Conservation (phyloP, 2,888 invertebrate genomes). For the Acheta domesticus region DNA sequence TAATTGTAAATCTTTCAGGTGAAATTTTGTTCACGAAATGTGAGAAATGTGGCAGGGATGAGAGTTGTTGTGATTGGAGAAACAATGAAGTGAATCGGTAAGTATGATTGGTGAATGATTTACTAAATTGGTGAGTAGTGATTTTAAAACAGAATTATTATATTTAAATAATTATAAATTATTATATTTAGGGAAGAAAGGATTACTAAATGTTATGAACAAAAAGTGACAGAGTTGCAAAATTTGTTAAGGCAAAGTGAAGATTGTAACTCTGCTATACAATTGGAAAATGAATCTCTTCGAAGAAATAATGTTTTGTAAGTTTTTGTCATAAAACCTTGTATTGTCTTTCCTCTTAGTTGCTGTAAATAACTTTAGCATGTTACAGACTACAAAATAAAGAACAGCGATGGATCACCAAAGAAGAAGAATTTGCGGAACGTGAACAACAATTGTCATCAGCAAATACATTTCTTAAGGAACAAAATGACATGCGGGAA, state of each 20-base stretch:
- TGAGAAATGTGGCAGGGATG: background rate
- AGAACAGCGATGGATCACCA: background rate
- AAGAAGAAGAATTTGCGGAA: background rate
- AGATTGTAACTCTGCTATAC: background rate
- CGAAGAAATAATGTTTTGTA: background rate
- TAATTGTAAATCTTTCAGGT: background rate
- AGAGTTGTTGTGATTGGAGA: background rate
- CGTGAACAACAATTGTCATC: background rate
- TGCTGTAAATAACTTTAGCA: background rate
- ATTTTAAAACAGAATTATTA: background rate
- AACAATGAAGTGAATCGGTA: background rate
- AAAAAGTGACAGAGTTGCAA: background rate
- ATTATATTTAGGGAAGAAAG: background rate
- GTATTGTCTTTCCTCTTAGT: background rate
- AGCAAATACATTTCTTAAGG: background rate
- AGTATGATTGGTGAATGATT: background rate
- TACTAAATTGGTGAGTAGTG: background rate
- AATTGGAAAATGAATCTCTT: conserved; percentile 4
- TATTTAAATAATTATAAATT: no score
- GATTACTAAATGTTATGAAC: background rate
- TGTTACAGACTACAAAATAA: background rate
- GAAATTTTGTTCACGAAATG: background rate
- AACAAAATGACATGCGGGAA: background rate
- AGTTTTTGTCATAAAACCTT: background rate
- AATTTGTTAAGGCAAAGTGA: background rate